Evolutionary conservation across 1,140 invertebrate species (phyloP).

Genomic region (Periplaneta americana): DNA sequence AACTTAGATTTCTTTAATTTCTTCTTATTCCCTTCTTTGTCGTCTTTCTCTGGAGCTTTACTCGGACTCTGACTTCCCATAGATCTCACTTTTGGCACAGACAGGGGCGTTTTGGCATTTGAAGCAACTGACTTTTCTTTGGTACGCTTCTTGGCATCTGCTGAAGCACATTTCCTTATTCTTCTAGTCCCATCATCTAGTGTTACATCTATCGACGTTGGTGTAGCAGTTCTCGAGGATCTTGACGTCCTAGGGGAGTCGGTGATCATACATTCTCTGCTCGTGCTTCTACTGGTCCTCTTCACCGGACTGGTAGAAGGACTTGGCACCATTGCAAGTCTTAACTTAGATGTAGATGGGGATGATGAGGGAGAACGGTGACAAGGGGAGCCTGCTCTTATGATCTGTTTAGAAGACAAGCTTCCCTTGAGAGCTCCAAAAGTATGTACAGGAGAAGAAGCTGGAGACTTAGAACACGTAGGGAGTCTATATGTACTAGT

Average conservation of each 20-base stretch:
- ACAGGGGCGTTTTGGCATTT: background rate
- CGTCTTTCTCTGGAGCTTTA: constrained; percentile 31
- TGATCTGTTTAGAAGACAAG: background rate
- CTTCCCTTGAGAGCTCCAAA: background rate
- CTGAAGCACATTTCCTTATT: background rate
- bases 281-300: background rate
- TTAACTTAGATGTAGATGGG: background rate
- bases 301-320: background rate
- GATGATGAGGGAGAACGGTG: background rate
- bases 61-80: constrained; percentile 9
- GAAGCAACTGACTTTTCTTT: background rate
- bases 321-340: background rate
- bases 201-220: background rate
- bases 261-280: background rate
- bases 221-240: background rate
- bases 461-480: background rate
- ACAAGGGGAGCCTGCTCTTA: background rate
- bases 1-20: constrained; percentile 21
- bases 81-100: background rate
- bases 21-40: constrained; percentile 23
- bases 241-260: background rate
- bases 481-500: background rate
- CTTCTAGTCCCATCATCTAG: constrained; percentile 5
- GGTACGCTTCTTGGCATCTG: background rate
- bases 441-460: background rate